Conservation (phyloP, 23 tunicate genomes). For the Ciona savignyi region DNA sequence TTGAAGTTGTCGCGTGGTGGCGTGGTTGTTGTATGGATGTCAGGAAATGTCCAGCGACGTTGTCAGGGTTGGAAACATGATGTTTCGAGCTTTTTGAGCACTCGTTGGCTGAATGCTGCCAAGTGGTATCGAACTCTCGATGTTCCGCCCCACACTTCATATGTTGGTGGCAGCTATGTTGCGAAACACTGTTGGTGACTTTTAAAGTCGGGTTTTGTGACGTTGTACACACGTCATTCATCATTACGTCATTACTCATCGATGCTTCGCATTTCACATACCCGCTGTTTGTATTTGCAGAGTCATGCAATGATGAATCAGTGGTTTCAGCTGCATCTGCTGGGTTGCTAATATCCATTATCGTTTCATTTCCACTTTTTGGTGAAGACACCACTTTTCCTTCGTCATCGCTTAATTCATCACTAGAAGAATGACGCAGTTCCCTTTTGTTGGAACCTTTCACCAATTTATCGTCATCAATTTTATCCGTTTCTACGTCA, state of each 20-base stretch:
- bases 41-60: not conserved
- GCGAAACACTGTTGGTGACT: not conserved
- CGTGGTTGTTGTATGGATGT: not conserved
- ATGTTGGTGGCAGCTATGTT: not conserved
- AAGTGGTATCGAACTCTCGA: not conserved
- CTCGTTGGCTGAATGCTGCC: not conserved
- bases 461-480: constrained; percentile 1
- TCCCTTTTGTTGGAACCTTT: not conserved
- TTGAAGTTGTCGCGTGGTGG: not conserved
- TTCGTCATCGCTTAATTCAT: not conserved
- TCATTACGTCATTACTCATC: not conserved
- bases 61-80: not conserved
- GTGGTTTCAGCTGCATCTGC: not conserved
- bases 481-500: constrained; percentile 8
- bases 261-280: no score
- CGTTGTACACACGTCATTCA: not conserved
- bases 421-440: not conserved
- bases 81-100: not conserved
- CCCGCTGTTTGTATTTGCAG: not conserved
- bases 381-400: not conserved
- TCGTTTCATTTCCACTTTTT: not conserved
- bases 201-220: not conserved
- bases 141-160: not conserved
- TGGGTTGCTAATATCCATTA: not conserved
- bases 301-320: not conserved